Conservation (phyloP, 2,888 invertebrate genomes). For the Eilema sororculum region DNA sequence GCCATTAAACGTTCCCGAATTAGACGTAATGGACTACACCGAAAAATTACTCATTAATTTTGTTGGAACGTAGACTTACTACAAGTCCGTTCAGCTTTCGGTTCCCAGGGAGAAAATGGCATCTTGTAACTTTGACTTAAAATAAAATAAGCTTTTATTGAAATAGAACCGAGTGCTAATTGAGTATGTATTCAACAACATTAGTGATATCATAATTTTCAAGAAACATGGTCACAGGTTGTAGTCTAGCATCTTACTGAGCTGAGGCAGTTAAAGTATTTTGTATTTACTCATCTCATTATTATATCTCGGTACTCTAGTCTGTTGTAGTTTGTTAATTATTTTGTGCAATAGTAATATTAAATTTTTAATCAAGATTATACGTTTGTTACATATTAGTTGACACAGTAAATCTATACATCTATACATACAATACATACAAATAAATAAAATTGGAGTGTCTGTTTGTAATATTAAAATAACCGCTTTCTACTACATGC, state of each 20-base stretch:
- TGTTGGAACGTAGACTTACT: slow-evolving; percentile 15
- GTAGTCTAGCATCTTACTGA: slow-evolving; percentile 11
- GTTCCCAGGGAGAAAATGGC: slow-evolving; percentile 3
- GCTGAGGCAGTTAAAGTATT: background rate
- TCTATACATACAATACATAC: too few relatives aligned
- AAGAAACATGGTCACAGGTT: slow-evolving; percentile 16
- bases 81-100: slow-evolving; percentile 7
- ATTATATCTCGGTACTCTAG: slow-evolving; percentile 17
- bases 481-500: too few relatives aligned
- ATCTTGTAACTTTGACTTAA: background rate
- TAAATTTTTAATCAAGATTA: background rate
- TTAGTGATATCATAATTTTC: background rate
- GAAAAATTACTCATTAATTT: slow-evolving; percentile 23
- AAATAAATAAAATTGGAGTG: too few relatives aligned
- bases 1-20: slow-evolving; percentile 52
- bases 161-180: background rate
- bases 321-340: background rate
- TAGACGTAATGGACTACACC: slow-evolving; percentile 39
- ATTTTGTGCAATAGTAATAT: background rate
- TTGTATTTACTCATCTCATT: slow-evolving; percentile 14
- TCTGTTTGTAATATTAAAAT: too few relatives aligned
- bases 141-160: background rate
- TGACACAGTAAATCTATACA: background rate
- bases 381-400: background rate
- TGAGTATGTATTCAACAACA: background rate